Percentiles rank a stretch among this genome's conserved stretches.
These are phyloP conservation scores for Styela plicata DNA, from an alignment of 23 tunicate genomes.

Conservation along the genomic window DNA sequence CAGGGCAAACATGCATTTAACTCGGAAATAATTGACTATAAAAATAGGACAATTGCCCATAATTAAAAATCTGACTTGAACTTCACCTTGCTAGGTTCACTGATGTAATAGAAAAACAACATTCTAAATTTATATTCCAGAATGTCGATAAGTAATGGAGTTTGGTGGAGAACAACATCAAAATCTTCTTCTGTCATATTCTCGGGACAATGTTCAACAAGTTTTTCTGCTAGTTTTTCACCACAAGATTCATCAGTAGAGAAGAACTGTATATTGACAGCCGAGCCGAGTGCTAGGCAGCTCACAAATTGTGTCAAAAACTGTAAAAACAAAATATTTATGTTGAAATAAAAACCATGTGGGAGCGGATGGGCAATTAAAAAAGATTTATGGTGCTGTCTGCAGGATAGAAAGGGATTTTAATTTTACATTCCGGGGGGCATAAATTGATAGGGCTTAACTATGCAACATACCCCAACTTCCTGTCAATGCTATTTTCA, in stretches of 20 bases:
- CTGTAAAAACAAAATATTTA: no score
- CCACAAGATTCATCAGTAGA: constrained; percentile 1
- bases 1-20: no score
- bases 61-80: no score
- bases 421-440: no score
- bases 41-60: no score
- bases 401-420: no score
- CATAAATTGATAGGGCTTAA: no score
- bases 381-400: no score
- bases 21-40: no score
- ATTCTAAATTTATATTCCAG: constrained; percentile 28
- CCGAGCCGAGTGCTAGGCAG: not conserved
- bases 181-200: constrained; percentile 7
- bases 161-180: constrained; percentile 13
- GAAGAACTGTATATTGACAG: not conserved
- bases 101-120: constrained; percentile 16
- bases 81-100: constrained; percentile 22
- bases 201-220: constrained; percentile 17
- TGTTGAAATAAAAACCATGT: no score
- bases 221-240: constrained; percentile 1
- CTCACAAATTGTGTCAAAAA: not conserved
- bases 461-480: no score
- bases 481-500: no score
- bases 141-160: constrained; percentile 22
- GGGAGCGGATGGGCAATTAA: not conserved